Base-by-base conservation (phyloP, 1,140 invertebrate species). In the Glossosoma conforme region DNA sequence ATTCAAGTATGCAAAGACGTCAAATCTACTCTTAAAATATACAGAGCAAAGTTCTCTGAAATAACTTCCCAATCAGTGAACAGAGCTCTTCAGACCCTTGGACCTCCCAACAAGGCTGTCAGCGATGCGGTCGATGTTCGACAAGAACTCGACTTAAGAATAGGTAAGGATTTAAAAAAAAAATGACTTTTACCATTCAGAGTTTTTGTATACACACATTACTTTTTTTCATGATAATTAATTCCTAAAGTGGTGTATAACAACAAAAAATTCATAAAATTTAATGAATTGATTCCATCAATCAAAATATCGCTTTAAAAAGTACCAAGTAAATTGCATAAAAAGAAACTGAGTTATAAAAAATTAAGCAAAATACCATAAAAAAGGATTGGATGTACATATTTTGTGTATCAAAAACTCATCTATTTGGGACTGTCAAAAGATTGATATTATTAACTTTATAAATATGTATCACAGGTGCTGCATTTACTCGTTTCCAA, bases 401-500 rank as follows among this genome's bases (percentile, higher is more conserved):
- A n/a, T n/a, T n/a, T n/a, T n/a, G n/a, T n/a, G n/a, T n/a, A n/a
- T n/a, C n/a, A n/a, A n/a, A n/a, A n/a, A n/a, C n/a, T n/a, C n/a
- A n/a, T n/a, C n/a, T n/a, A n/a, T n/a, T n/a, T n/a, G n/a, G n/a
- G n/a, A n/a, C n/a, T n/a, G n/a, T n/a, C n/a, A n/a, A n/a, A n/a
- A n/a, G n/a, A n/a, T n/a, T n/a, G n/a, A n/a, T n/a, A n/a, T n/a
- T n/a, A n/a, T n/a, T n/a, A n/a, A n/a, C n/a, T n/a, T n/a, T n/a
- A n/a, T n/a, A n/a, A n/a, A n/a, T n/a, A n/a, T n/a, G n/a, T 24
- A 48, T 55, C 58, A 21, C 68, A 86, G 91, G 95, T 54, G 96
- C 97, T 38, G 91, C 97, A 20, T 99, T 99, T 69, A 99, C 97
- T n/a, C 78, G 97, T 38, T 93, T 98, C 67, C 97, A 99, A 79